Percentiles rank a stretch among this genome's conserved stretches.
Conservation (phyloP, 2,888 invertebrate genomes). For the Aethes cnicana region DNA sequence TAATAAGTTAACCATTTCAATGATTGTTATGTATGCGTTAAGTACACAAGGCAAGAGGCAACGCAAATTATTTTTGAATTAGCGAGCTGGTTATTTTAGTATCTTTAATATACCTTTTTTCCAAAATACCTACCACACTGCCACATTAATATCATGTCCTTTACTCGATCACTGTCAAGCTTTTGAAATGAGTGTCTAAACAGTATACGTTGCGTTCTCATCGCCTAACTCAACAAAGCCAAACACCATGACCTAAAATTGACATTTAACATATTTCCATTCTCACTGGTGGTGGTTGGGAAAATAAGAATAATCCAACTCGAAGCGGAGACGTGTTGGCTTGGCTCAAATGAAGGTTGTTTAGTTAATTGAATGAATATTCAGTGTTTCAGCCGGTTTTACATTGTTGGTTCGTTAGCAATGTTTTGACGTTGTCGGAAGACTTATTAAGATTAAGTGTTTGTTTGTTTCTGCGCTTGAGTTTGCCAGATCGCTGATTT, state of each 20-base stretch:
- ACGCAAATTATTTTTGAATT: neutral
- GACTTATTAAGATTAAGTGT: neutral
- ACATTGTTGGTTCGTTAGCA: conserved; percentile 20
- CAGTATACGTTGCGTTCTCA: too few relatives aligned
- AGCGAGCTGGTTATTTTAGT: neutral
- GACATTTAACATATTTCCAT: too few relatives aligned
- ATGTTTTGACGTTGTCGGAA: conserved; percentile 19
- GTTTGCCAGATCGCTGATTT: too few relatives aligned
- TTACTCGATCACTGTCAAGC: too few relatives aligned
- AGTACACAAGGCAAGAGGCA: neutral
- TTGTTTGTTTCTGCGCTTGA: neutral
- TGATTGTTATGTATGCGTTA: conserved; percentile 15
- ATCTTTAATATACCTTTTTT: too few relatives aligned
- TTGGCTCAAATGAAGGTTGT: conserved; percentile 6
- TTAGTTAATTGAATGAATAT: conserved; percentile 25
- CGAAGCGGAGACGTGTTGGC: conserved; percentile 8
- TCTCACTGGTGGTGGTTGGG: too few relatives aligned
- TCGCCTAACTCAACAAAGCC: too few relatives aligned
- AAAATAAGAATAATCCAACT: neutral
- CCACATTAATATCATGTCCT: too few relatives aligned
- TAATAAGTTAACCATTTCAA: conserved; percentile 17
- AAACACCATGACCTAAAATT: too few relatives aligned
- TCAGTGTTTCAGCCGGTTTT: conserved; percentile 15
- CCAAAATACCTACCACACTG: too few relatives aligned
- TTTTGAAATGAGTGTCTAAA: too few relatives aligned